A percentile compares a stretch with the other conserved stretches of the same genome.
Conservation (phyloP, 2,888 invertebrate species). For the Volucella bombylans region DNA sequence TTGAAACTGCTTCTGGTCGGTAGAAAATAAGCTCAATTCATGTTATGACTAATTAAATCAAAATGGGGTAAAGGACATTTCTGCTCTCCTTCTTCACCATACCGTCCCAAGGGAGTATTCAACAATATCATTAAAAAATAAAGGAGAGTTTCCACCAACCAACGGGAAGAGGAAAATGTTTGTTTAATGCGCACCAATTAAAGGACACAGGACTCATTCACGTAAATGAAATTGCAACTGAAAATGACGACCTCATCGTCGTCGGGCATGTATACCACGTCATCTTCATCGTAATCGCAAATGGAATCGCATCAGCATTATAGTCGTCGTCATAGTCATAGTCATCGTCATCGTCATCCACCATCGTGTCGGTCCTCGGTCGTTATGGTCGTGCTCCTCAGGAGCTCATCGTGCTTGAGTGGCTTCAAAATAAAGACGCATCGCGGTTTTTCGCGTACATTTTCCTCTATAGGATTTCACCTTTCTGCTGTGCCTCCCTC, state of each 20-base stretch:
- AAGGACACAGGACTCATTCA: conserved; percentile 67
- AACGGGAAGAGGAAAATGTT: conserved; percentile 36
- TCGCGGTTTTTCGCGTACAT: conserved; percentile 70
- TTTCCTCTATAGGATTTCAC: conserved; percentile 6
- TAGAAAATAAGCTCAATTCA: conserved; percentile 63
- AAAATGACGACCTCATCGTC: conserved; percentile 64
- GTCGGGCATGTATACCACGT: neutral
- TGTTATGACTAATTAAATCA: conserved; percentile 63
- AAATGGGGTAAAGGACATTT: conserved; percentile 47
- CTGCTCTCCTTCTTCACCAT: conserved; percentile 21
- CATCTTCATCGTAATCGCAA: conserved; percentile 7
- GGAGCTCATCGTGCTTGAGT: conserved; percentile 39
- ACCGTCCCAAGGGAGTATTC: neutral
- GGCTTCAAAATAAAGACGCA: conserved; percentile 69
- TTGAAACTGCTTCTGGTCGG: neutral
- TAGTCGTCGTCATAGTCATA: conserved; percentile 12
- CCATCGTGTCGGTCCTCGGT: neutral
- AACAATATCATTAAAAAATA: conserved; percentile 31
- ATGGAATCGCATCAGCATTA: neutral
- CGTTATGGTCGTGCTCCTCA: conserved; percentile 6
- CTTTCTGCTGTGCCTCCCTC: neutral
- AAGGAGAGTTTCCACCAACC: neutral
- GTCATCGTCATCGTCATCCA: neutral
- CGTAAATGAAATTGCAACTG: conserved; percentile 68
- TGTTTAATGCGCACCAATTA: conserved; percentile 68